Evolutionary conservation across 2,113 vertebrate genomes (phyloP).

Genomic region (Tupaia chinensis): DNA sequence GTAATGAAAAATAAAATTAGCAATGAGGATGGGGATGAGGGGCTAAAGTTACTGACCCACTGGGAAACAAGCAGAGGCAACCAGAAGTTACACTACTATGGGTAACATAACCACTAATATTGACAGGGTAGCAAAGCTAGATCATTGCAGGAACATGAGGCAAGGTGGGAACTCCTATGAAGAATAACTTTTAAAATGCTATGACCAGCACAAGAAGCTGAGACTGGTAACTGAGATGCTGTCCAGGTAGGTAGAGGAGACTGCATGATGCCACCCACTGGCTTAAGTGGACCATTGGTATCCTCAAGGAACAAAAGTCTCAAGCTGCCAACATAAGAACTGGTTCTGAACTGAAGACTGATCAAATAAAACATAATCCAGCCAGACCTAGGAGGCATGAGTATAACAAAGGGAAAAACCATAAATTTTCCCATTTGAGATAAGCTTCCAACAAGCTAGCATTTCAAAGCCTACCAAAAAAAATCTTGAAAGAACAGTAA

Average conservation of each 20-base stretch:
- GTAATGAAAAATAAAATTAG: background rate
- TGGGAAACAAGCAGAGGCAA: background rate
- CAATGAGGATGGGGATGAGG: background rate
- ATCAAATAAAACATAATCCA: conserved; percentile 45
- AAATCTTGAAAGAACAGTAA: background rate
- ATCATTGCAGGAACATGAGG: background rate
- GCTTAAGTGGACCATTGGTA: background rate
- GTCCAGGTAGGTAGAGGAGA: background rate
- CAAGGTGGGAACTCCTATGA: background rate
- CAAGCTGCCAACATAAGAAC: conserved; percentile 24
- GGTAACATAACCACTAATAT: background rate
- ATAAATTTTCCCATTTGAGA: background rate
- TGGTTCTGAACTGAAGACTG: background rate
- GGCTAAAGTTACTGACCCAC: background rate
- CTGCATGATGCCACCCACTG: background rate
- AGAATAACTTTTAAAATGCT: conserved; percentile 12
- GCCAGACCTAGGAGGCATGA: background rate
- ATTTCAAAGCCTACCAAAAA: background rate
- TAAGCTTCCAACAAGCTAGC: background rate
- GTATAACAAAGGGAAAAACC: background rate
- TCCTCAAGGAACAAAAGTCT: conserved; percentile 11
- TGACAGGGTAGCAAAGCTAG: background rate
- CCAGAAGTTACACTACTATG: background rate
- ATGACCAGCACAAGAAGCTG: background rate
- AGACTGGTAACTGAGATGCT: background rate